phyloP scores from a whole-genome alignment of 2,113 vertebrate genomes.

The Drymodes brunneopygia region DNA sequence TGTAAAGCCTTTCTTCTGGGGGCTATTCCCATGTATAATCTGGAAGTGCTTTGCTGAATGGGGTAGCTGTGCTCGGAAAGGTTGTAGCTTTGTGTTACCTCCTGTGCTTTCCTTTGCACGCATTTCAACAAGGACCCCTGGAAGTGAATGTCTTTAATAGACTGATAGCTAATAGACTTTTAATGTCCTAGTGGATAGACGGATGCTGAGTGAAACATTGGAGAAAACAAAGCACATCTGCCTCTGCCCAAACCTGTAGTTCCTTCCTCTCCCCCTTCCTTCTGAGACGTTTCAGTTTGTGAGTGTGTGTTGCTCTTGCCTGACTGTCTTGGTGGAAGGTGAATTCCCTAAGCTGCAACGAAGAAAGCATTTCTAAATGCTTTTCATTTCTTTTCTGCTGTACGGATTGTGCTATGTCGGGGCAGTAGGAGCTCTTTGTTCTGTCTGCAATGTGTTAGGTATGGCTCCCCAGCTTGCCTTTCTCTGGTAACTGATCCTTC shows the following conservation, averaged over 20 bases:
- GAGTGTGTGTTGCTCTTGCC: not conserved
- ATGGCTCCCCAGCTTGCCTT: not conserved
- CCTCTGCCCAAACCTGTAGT: not conserved
- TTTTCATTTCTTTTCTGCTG: not conserved
- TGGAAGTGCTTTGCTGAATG: not conserved
- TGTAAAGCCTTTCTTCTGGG: not conserved
- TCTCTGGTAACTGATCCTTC: not conserved
- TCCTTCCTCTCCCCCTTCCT: not conserved
- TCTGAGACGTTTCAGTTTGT: not conserved
- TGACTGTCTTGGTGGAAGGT: not conserved
- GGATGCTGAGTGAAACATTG: not conserved
- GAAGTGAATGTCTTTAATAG: not conserved
- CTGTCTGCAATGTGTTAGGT: not conserved
- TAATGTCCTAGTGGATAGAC: not conserved
- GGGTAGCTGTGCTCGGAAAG: fast-evolving
- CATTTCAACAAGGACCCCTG: not conserved
- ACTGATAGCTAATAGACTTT: not conserved
- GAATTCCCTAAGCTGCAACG: not conserved
- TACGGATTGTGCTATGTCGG: too few relatives aligned
- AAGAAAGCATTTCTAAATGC: not conserved
- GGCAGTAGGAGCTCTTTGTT: not conserved
- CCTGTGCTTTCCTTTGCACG: not conserved
- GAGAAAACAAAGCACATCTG: not conserved
- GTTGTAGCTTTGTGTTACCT: not conserved
- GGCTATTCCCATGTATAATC: not conserved